Percentiles rank a stretch among this genome's conserved stretches.
phyloP scores from a whole-genome alignment of 1,140 invertebrate genomes.

The Oryzaephilus surinamensis region DNA sequence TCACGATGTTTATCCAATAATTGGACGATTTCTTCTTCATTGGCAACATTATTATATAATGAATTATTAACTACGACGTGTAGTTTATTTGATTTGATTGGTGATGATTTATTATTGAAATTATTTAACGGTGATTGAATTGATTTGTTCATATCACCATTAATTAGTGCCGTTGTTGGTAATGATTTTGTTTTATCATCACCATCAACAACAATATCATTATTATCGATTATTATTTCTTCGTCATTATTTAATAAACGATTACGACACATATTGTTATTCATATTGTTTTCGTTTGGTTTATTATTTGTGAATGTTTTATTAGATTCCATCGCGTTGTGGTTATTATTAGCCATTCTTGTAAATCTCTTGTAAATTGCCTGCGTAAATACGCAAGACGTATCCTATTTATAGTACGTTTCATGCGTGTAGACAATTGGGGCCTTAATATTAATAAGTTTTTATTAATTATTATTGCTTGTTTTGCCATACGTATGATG shows the following conservation, averaged over 20 bases:
- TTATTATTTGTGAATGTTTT: constrained; percentile 9
- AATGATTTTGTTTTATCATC: too few species aligned
- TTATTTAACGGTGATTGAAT: not conserved
- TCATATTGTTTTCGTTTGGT: constrained; percentile 10
- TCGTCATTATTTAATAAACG: too few species aligned
- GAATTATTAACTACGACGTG: too few species aligned
- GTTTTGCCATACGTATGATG: constrained; percentile 27
- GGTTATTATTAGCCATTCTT: constrained; percentile 35
- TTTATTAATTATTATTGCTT: constrained; percentile 9
- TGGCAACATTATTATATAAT: too few species aligned
- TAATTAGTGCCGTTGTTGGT: not conserved
- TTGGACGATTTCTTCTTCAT: too few species aligned
- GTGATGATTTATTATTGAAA: too few species aligned
- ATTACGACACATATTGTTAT: too few species aligned
- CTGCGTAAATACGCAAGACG: constrained; percentile 27
- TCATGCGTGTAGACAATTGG: constrained; percentile 28
- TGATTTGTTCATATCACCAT: constrained; percentile 1
- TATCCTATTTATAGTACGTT: constrained; percentile 11
- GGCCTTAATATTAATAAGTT: constrained; percentile 12
- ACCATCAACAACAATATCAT: not conserved
- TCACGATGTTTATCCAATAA: too few species aligned
- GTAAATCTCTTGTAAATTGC: constrained; percentile 31
- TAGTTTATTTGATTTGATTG: too few species aligned
- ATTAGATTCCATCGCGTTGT: constrained; percentile 19
- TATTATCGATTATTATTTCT: too few species aligned